Conservation (phyloP, 1,140 invertebrate species). For the Lithobius niger region DNA sequence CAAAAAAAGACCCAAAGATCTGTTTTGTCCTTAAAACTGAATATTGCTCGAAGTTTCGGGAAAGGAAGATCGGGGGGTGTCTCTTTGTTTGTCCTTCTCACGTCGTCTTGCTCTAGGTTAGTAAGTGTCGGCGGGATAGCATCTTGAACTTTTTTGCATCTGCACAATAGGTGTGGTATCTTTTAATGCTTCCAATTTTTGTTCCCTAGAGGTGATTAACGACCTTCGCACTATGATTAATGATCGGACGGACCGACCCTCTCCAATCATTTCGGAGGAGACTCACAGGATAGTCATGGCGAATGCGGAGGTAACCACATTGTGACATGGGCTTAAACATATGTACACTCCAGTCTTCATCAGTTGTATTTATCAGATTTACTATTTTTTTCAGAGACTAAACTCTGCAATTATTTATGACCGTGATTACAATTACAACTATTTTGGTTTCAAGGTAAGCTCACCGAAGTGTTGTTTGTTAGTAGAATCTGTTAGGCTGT, state of each 20-base stretch:
- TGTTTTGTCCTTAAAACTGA: no score
- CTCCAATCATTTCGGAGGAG: constrained; percentile 74
- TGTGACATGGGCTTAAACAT: constrained; percentile 9
- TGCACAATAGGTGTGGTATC: no score
- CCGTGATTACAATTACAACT: constrained; percentile 93
- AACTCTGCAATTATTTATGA: constrained; percentile 98
- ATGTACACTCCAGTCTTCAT: no score
- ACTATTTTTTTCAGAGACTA: constrained; percentile 38
- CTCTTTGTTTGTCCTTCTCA: no score
- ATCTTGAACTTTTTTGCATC: no score
- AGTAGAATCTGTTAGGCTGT: no score
- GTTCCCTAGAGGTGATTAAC: constrained; percentile 70
- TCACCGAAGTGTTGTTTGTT: no score
- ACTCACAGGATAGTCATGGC: constrained; percentile 72
- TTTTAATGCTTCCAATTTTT: background rate
- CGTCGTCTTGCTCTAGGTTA: no score
- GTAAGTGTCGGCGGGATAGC: no score
- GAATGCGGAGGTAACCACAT: constrained; percentile 57
- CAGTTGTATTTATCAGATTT: constrained; percentile 2
- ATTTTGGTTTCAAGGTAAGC: constrained; percentile 89
- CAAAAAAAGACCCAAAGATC: background rate
- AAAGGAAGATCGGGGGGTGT: no score
- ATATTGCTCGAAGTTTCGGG: no score
- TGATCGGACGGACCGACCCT: constrained; percentile 48
- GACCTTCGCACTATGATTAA: constrained; percentile 69